Conservation (phyloP, 2,113 vertebrate species). For the Astatoreochromis straeleni region DNA sequence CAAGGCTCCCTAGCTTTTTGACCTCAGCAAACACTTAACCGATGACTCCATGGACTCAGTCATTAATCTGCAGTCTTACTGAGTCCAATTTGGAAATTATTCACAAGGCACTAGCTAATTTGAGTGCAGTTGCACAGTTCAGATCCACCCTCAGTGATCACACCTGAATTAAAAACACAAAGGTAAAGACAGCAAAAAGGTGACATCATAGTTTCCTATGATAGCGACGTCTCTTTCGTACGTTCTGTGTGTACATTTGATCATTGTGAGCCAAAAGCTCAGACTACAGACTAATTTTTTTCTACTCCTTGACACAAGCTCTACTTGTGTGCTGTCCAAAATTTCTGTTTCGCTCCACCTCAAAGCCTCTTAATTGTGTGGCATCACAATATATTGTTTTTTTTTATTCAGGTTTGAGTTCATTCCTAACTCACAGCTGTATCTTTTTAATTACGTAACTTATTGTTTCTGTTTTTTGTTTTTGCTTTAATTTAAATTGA, state of each 20-base stretch:
- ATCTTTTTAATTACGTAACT: background rate
- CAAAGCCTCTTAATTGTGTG: background rate
- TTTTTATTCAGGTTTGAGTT: background rate
- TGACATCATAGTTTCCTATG: background rate
- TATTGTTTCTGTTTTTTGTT: background rate
- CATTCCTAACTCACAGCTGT: background rate
- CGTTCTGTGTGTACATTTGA: background rate
- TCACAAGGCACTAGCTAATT: background rate
- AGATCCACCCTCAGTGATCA: background rate
- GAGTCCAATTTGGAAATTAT: background rate
- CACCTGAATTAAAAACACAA: background rate
- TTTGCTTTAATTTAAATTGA: background rate
- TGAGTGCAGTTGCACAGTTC: background rate
- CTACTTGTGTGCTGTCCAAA: background rate
- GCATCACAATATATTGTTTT: background rate
- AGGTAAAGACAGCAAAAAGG: background rate
- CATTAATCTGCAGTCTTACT: background rate
- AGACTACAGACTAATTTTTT: background rate
- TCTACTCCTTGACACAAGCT: background rate
- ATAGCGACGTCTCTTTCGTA: fast-evolving
- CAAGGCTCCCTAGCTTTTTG: background rate
- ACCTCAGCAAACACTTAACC: background rate
- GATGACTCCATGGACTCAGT: background rate
- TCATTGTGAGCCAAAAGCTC: background rate
- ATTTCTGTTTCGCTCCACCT: background rate